phyloP scores from a whole-genome alignment of 2,113 vertebrate genomes.

The Phyllopteryx taeniolatus region DNA sequence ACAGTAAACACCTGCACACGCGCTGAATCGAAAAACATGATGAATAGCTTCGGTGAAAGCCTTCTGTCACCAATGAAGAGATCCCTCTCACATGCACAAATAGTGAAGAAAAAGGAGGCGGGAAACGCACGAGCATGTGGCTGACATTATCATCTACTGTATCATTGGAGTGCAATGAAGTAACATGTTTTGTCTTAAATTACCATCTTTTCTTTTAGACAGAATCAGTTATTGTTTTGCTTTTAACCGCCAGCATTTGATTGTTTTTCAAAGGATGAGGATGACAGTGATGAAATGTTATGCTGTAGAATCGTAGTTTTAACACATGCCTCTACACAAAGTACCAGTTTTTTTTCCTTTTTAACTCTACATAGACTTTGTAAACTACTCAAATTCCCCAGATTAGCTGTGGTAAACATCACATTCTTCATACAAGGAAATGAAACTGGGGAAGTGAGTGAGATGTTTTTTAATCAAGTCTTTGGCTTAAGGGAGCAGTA shows the following conservation, averaged over 20 bases:
- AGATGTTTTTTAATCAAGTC: background rate
- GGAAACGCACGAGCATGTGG: constrained; percentile 7
- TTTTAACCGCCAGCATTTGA: background rate
- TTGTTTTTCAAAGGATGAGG: background rate
- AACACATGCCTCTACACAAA: background rate
- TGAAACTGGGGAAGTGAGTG: background rate
- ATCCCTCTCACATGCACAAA: constrained; percentile 56
- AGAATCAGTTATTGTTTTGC: background rate
- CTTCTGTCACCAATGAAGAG: constrained; percentile 50
- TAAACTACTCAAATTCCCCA: background rate
- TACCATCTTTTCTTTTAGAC: background rate
- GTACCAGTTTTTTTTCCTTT: background rate
- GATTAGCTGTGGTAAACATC: background rate
- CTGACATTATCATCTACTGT: constrained; percentile 25
- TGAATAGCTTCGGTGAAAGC: constrained; percentile 58
- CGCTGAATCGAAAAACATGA: constrained; percentile 36
- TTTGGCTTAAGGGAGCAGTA: background rate
- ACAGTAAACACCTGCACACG: constrained; percentile 66
- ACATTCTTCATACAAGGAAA: background rate
- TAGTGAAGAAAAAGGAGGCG: constrained; percentile 3
- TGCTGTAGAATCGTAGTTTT: background rate
- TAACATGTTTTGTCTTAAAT: background rate
- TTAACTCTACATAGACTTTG: background rate
- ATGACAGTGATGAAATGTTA: background rate
- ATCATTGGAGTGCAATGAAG: constrained; percentile 18